Percentiles rank a stretch among this genome's conserved stretches.
phyloP scores from a whole-genome alignment of 2,113 vertebrate genomes.

The Clarias batrachus region DNA sequence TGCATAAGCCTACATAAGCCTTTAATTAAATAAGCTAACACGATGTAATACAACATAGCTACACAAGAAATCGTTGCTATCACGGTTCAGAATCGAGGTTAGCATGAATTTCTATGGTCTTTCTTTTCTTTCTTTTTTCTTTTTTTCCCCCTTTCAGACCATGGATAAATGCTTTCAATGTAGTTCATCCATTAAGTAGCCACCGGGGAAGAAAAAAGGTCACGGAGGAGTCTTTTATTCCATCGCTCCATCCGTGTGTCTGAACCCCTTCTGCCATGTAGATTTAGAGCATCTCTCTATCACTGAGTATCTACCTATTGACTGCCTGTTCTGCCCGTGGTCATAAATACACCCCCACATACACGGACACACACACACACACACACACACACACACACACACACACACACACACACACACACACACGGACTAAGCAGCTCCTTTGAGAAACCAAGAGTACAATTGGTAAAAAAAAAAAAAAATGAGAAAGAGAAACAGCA shows the following conservation, averaged over 20 bases:
- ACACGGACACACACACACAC: constrained; percentile 56
- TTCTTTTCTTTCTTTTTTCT: too few species aligned
- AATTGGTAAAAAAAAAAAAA: constrained; percentile 28
- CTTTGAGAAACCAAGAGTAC: not conserved
- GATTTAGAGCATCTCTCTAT: constrained; percentile 52
- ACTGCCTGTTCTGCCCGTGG: constrained; percentile 38
- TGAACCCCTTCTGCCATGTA: constrained; percentile 46
- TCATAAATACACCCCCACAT: constrained; percentile 29
- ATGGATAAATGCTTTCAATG: constrained; percentile 12
- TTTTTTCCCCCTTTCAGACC: not conserved
- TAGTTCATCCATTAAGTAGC: constrained; percentile 49
- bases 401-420: constrained; percentile 30
- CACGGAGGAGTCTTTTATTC: constrained; percentile 53
- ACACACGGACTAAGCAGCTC: not conserved
- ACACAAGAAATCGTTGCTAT: not conserved
- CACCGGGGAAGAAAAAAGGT: constrained; percentile 50
- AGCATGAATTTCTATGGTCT: not conserved
- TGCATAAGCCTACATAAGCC: constrained; percentile 9
- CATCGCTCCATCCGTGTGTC: constrained; percentile 51
- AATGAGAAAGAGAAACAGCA: constrained; percentile 24
- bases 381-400: constrained; percentile 38
- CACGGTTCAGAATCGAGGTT: not conserved
- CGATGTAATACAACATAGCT: not conserved
- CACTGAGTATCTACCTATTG: constrained; percentile 58
- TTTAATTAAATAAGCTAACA: constrained; percentile 25